phyloP scores from a whole-genome alignment of 2,113 vertebrate genomes.

The Hyla sarda region DNA sequence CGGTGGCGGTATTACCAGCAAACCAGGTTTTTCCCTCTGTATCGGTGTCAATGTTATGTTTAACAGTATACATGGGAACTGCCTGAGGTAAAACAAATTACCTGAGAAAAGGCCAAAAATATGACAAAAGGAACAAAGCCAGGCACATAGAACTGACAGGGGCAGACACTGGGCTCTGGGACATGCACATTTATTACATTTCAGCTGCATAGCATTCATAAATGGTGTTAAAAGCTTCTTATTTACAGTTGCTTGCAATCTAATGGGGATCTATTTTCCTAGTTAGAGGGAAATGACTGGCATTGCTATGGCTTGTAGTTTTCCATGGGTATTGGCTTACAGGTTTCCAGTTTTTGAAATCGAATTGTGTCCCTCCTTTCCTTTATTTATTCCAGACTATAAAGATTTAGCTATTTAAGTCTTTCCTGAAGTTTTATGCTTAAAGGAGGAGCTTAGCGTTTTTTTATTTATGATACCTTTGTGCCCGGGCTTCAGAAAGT shows the following conservation, averaged over 20 bases:
- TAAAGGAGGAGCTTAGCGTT: too few relatives aligned
- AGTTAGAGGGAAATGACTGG: background rate
- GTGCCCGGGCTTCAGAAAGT: too few relatives aligned
- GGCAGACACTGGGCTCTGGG: background rate
- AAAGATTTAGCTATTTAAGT: too few relatives aligned
- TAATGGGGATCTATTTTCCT: background rate
- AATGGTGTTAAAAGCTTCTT: background rate
- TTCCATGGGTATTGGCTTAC: too few relatives aligned
- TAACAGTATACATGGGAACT: constrained; percentile 17
- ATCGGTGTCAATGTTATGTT: constrained; percentile 4
- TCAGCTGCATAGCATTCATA: background rate
- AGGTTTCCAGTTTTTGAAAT: too few relatives aligned
- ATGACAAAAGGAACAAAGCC: constrained; percentile 13
- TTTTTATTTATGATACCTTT: too few relatives aligned
- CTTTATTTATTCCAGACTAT: too few relatives aligned
- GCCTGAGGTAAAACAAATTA: constrained; percentile 44
- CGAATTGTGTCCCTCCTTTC: too few relatives aligned
- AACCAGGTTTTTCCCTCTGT: constrained; percentile 27
- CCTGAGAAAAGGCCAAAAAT: constrained; percentile 18
- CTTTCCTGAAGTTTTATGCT: too few relatives aligned
- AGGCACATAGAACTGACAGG: background rate
- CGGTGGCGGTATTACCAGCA: constrained; percentile 39
- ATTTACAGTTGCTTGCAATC: background rate
- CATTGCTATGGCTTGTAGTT: background rate
- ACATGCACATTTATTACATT: background rate